A percentile compares a stretch with the other conserved stretches of the same genome.
Evolutionary conservation across 2,888 invertebrate species (phyloP).

Genomic region (Sminthurides aquaticus): DNA sequence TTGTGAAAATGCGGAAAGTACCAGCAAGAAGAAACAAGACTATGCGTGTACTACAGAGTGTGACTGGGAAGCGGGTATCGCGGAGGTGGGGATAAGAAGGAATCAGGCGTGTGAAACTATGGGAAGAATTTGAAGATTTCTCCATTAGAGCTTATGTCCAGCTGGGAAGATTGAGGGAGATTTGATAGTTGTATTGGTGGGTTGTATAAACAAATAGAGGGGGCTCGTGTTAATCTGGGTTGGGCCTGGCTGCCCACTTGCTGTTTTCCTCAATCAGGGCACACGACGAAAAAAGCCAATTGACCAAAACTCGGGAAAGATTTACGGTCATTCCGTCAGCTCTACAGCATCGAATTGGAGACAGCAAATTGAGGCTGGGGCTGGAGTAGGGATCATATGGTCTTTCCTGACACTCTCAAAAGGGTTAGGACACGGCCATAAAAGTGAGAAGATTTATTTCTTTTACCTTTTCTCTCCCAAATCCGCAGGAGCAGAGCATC

Average conservation of each 20-base stretch:
- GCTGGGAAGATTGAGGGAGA: background rate
- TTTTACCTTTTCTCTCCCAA: background rate
- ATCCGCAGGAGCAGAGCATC: no score
- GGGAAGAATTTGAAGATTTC: no score
- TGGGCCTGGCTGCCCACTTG: background rate
- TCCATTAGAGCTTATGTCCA: background rate
- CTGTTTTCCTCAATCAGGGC: constrained; percentile 16
- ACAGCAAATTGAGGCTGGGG: constrained; percentile 36
- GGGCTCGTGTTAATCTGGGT: background rate
- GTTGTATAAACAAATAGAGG: background rate
- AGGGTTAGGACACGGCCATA: constrained; percentile 32
- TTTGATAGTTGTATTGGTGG: background rate
- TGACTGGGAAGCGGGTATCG: no score
- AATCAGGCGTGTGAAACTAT: background rate
- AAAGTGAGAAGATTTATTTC: constrained; percentile 35
- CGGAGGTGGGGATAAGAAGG: background rate
- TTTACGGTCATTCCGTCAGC: constrained; percentile 29
- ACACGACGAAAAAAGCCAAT: constrained; percentile 27
- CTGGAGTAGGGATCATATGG: constrained; percentile 27
- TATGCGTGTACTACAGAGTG: no score
- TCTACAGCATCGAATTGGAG: constrained; percentile 38
- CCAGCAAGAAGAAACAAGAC: background rate
- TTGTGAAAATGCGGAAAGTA: no score
- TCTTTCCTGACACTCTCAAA: constrained; percentile 32
- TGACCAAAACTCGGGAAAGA: constrained; percentile 25